Percentiles rank a stretch among this genome's conserved stretches.
Conservation (phyloP, 2,888 invertebrate genomes). For the Pocota personata region DNA sequence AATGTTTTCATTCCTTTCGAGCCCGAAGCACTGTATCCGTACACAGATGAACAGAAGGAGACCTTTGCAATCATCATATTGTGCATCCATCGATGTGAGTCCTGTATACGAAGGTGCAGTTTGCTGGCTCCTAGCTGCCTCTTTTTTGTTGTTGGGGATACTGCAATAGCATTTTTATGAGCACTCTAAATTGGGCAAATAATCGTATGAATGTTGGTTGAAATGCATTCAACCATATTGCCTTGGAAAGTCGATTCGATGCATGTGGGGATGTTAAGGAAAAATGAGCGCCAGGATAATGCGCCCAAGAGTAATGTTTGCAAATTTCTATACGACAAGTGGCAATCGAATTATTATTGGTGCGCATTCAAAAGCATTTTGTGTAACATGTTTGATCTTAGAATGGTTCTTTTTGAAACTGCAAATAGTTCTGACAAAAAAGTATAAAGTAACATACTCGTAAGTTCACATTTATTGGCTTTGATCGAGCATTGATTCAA, state of each 20-base stretch:
- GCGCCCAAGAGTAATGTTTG: slow-evolving; percentile 6
- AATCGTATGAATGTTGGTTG: slow-evolving; percentile 38
- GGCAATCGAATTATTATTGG: slow-evolving; percentile 12
- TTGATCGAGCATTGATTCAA: too few species aligned
- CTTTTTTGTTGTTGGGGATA: slow-evolving; percentile 2
- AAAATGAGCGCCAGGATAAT: slow-evolving; percentile 9
- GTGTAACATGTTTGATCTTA: too few species aligned
- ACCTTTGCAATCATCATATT: slow-evolving; percentile 42
- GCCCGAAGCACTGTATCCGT: background rate
- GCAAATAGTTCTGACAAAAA: too few species aligned
- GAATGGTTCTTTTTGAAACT: background rate
- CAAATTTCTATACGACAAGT: slow-evolving; percentile 32
- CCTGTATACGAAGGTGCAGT: slow-evolving; percentile 27
- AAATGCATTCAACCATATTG: slow-evolving; percentile 35
- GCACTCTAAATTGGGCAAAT: slow-evolving; percentile 55
- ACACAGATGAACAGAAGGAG: slow-evolving; percentile 17
- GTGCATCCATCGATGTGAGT: slow-evolving; percentile 30
- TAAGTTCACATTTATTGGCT: too few species aligned
- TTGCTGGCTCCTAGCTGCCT: background rate
- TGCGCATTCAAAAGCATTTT: background rate
- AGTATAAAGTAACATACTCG: too few species aligned
- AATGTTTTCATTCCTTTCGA: slow-evolving; percentile 49
- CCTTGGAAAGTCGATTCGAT: background rate
- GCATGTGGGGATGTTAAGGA: background rate
- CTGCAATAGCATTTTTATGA: slow-evolving; percentile 48